phyloP scores from a whole-genome alignment of 64 coral and sea anemone genomes.

The Montipora foliosa region DNA sequence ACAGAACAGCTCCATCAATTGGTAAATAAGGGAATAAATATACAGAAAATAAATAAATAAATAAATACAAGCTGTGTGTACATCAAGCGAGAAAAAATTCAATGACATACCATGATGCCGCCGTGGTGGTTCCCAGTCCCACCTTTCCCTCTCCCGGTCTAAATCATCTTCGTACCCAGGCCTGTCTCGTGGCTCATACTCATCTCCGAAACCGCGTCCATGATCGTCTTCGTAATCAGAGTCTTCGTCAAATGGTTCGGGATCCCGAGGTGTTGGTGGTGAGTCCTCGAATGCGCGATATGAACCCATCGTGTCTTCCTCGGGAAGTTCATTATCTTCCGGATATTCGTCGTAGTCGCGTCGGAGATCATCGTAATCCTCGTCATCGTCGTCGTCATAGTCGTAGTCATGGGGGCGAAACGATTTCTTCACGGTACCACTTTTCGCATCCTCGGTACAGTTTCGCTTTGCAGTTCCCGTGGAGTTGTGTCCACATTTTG shows the following conservation, averaged over 20 bases:
- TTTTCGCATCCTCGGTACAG: not conserved
- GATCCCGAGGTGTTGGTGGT: not conserved
- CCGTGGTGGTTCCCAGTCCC: slow-evolving; percentile 32
- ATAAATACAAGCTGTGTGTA: no score
- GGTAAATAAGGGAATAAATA: no score
- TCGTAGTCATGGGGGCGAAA: slow-evolving; percentile 24
- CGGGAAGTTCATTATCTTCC: slow-evolving; percentile 20
- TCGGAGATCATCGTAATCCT: slow-evolving; percentile 25
- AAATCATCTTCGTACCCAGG: slow-evolving; percentile 16
- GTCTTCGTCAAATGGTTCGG: not conserved
- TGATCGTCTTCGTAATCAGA: not conserved
- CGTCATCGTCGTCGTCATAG: slow-evolving; percentile 39
- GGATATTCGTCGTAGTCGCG: not conserved
- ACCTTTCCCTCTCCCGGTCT: not conserved
- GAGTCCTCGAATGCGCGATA: not conserved
- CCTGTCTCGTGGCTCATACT: not conserved
- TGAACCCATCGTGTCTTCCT: slow-evolving; percentile 6
- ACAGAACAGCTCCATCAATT: no score
- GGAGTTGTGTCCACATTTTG: not conserved
- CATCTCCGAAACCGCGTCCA: not conserved
- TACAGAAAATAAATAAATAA: no score
- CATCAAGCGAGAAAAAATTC: not conserved
- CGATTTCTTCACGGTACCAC: slow-evolving; percentile 25
- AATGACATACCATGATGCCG: not conserved
- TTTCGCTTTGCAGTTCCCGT: not conserved